Percentiles rank a stretch among this genome's conserved stretches.
phyloP scores from a whole-genome alignment of 2,888 invertebrate species.

The Pogonocherus hispidulus region DNA sequence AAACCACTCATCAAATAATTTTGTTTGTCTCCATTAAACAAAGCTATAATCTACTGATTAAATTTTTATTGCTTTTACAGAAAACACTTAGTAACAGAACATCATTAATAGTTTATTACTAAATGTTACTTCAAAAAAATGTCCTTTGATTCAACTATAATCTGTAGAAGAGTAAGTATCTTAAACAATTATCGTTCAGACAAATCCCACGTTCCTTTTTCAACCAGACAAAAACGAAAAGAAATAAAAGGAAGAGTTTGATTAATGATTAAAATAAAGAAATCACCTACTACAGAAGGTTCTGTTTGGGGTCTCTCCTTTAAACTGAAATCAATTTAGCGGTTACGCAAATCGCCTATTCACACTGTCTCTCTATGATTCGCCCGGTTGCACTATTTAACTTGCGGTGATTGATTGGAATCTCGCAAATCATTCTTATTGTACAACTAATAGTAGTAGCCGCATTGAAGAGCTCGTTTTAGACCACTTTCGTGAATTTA shows the following conservation, averaged over 20 bases:
- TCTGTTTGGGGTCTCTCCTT: slow-evolving; percentile 46
- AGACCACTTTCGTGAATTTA: too few species aligned
- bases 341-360: slow-evolving; percentile 50
- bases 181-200: slow-evolving; percentile 42
- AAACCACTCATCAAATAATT: too few species aligned
- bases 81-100: too few species aligned
- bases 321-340: slow-evolving; percentile 57
- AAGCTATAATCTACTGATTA: too few species aligned
- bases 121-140: not conserved
- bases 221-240: slow-evolving; percentile 40
- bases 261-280: slow-evolving; percentile 60
- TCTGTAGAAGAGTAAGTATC: slow-evolving; percentile 7
- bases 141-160: not conserved
- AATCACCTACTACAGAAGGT: slow-evolving; percentile 50
- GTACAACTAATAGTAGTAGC: not conserved
- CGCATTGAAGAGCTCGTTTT: too few species aligned
- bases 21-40: too few species aligned
- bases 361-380: slow-evolving; percentile 32
- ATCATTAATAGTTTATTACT: not conserved
- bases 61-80: too few species aligned
- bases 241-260: slow-evolving; percentile 53
- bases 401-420: slow-evolving; percentile 46
- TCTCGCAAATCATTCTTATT: slow-evolving; percentile 39
- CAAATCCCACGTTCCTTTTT: slow-evolving; percentile 5
- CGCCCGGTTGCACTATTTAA: slow-evolving; percentile 42